Conservation (phyloP, 1,140 invertebrate species). For the Meloidogyne chitwoodi region DNA sequence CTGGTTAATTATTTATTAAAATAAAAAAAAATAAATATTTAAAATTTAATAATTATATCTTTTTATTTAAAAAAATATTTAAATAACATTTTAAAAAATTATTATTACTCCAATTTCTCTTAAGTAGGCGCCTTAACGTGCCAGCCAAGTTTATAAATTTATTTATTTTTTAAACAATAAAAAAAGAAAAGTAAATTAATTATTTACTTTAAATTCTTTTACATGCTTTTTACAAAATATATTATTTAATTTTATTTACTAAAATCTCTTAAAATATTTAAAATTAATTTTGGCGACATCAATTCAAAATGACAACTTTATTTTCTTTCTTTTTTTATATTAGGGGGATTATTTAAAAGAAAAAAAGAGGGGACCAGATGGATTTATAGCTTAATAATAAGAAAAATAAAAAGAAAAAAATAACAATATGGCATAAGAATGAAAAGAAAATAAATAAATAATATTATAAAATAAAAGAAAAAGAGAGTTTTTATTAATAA, state of each 20-base stretch:
- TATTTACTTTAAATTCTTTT: no score
- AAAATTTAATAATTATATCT: no score
- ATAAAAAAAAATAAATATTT: background rate
- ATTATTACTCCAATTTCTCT: no score
- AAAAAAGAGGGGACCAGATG: background rate
- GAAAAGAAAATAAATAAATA: background rate
- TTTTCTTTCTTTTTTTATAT: background rate
- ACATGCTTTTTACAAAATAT: no score
- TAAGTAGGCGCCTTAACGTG: no score
- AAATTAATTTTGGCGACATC: background rate
- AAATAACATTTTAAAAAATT: no score
- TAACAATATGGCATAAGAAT: background rate
- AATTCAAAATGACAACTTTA: background rate
- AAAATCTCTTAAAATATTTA: background rate
- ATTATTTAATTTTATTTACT: no score
- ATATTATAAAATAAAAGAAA: background rate
- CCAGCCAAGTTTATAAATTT: no score
- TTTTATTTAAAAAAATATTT: no score
- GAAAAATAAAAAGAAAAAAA: background rate
- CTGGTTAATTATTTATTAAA: conserved; percentile 41
- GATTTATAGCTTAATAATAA: background rate
- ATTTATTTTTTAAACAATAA: no score
- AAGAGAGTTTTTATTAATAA: no score
- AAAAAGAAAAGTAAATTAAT: no score
- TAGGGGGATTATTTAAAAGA: background rate